Base-by-base conservation (phyloP, 2,113 vertebrate genomes). In the Rhodinocichla rosea region DNA sequence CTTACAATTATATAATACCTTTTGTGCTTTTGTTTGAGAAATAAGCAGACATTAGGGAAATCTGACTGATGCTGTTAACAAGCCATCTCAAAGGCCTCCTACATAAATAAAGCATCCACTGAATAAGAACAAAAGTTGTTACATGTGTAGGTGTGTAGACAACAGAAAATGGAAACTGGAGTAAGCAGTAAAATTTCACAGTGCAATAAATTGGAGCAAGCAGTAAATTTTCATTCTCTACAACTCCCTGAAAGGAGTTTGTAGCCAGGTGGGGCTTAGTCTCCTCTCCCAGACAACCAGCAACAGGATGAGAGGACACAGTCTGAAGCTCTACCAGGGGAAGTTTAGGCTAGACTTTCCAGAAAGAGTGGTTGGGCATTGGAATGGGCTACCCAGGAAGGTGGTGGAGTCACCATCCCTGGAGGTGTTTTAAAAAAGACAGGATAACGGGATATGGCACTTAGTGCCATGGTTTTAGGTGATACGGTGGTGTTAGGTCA, bases 231-330 rank as follows among this genome's bases (percentile, higher is more conserved):
- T 52, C 14, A 37, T 21, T 77, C 26, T 67, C 35, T 59, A 17
- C 26, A 42, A 8, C 13, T 57, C 32, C 30, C 26, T 59, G 26
- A 76, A 32, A 67, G 32, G 32, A 42, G 13, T 13, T 4, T 35
- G 26, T 37, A 50, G 62, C 13, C 7, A 16, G 10, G 6, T 50
- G 10, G 8, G 9, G 13, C 13, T 35, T 0, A 0, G 18, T 76
- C 30, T 57, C 60, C 40, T 49, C 13, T 24, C 35, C 35, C 26
- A 50, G 32, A 35, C 9, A 67, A 26, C 11, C 44, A 67, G 44
- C 0, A 4, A 35, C 6, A 42, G 53, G 17, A 44, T 37, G 17
- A 59, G 32, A 76, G 26, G 13, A 59, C 35, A 35, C 9, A 50
- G 21, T 32, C 18, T 50, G 59, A 59, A 67, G 17, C 16, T 67